phyloP scores from a whole-genome alignment of 2,113 vertebrate species.

The Puntigrus tetrazona region DNA sequence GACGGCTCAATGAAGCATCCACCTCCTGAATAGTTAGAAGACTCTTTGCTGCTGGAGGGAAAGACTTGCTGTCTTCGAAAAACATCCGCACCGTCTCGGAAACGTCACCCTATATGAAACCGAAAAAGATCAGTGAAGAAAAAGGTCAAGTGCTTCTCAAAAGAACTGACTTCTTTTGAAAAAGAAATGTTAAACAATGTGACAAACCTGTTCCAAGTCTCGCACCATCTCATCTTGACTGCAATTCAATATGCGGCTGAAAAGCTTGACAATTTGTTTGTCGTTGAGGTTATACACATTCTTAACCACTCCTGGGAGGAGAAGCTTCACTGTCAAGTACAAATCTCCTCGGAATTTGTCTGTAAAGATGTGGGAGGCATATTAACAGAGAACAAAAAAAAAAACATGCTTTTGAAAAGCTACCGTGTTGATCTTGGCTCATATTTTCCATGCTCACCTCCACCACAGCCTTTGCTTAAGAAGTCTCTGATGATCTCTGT shows the following conservation, averaged over 20 bases:
- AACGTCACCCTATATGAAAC: slow-evolving; percentile 87
- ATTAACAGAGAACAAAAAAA: not conserved
- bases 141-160: not conserved
- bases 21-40: slow-evolving; percentile 94
- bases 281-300: slow-evolving; percentile 98
- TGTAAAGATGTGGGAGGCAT: slow-evolving; percentile 57
- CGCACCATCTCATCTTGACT: slow-evolving; percentile 92
- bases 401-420: not conserved
- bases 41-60: slow-evolving; percentile 90
- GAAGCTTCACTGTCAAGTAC: slow-evolving; percentile 92
- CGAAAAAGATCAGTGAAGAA: not conserved
- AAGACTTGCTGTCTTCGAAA: slow-evolving; percentile 90
- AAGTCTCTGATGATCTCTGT: slow-evolving; percentile 96
- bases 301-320: slow-evolving; percentile 94
- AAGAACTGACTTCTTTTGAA: not conserved
- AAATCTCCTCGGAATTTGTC: slow-evolving; percentile 94
- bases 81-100: slow-evolving; percentile 94
- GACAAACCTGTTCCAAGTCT: slow-evolving; percentile 91
- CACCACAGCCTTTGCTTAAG: slow-evolving; percentile 84
- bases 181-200: not conserved
- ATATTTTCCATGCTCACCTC: slow-evolving; percentile 75
- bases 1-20: slow-evolving; percentile 82
- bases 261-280: slow-evolving; percentile 98
- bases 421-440: not conserved
- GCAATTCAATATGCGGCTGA: slow-evolving; percentile 91